These are phyloP conservation scores for Eidolon dupreanum DNA, from an alignment of 2,797 vertebrate genomes.

Conservation along the genomic window DNA sequence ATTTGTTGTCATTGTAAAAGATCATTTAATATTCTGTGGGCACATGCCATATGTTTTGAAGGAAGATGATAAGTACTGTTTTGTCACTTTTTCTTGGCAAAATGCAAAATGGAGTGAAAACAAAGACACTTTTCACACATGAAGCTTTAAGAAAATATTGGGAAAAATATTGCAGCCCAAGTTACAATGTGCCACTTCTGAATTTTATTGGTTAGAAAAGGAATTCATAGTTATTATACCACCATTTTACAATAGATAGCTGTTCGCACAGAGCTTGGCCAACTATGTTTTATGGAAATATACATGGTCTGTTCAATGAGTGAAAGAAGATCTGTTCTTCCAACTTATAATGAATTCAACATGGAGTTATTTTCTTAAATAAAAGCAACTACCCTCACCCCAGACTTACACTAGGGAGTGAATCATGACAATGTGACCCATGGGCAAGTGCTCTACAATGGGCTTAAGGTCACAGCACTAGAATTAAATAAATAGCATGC, in stretches of 20 bases:
- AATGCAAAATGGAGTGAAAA: slow-evolving; percentile 84
- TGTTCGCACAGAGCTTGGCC: slow-evolving; percentile 52
- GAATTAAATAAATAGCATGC: slow-evolving; percentile 76
- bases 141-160: slow-evolving; percentile 83
- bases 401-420: not conserved
- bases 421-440: slow-evolving; percentile 66
- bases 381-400: slow-evolving; percentile 50
- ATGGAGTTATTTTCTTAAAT: slow-evolving; percentile 37
- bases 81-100: slow-evolving; percentile 83
- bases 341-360: slow-evolving; percentile 26
- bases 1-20: slow-evolving; percentile 83
- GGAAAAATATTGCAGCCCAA: slow-evolving; percentile 77
- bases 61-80: slow-evolving; percentile 88
- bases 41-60: slow-evolving; percentile 87
- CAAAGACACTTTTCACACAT: slow-evolving; percentile 84
- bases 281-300: slow-evolving; percentile 46
- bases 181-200: slow-evolving; percentile 74
- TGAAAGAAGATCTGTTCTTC: slow-evolving; percentile 11
- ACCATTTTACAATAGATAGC: slow-evolving; percentile 62
- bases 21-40: slow-evolving; percentile 85
- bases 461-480: slow-evolving; percentile 70
- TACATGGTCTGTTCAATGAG: slow-evolving; percentile 10
- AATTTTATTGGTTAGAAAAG: slow-evolving; percentile 75
- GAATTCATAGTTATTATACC: slow-evolving; percentile 69
- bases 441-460: slow-evolving; percentile 30